Evolutionary conservation across 2,888 invertebrate genomes (phyloP), one percentile per base, ranked within the genome.

Genomic region (Lithosia quadra): DNA sequence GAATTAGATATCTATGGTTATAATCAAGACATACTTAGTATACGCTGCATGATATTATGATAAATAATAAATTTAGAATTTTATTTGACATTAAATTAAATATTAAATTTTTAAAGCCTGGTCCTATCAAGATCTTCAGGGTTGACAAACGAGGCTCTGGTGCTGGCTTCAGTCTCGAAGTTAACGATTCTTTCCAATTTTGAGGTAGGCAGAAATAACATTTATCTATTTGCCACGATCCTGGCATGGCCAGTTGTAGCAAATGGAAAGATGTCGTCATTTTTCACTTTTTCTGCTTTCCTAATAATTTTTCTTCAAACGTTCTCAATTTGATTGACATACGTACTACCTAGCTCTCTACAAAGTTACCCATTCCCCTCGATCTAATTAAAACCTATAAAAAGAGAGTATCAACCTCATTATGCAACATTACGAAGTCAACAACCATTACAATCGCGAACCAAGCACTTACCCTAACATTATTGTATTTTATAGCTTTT

Each of bases 11-110:
- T 9, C n/a, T 49, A 10, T 49, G 0, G 8, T 49, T 60, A 36
- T 11, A 36, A 22, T 3, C 15, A 58, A 28, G 59, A 60, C 57
- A 69, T 57, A 62, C 33, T 62, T 65, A 69, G 39, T 61, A 58
- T 65, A 69, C 69, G 65, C 36, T 62, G n/a, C 34, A 9, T 22
- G 21, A 21, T 18, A 58, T 33, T 55, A 21, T 43, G 18, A 22
- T 28, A 34, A 22, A 57, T 11, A 33, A 13, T 33, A 49, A 49
- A 28, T 21, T 33, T 5, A 11, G 2, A 33, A n/a, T 5, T 18
- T 18, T 43, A 5, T 18, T 43, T 43, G 4, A 43, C 18, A 7
- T 43, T 0, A 7, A 43, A 43, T 43, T 7, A 39, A 39, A 39
- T 39, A 15, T 15, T 15, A 15, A 4, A 39, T 39, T 39, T 15